Evolutionary conservation across 2,888 invertebrate genomes (phyloP).

Genomic region (Eilema depressum): DNA sequence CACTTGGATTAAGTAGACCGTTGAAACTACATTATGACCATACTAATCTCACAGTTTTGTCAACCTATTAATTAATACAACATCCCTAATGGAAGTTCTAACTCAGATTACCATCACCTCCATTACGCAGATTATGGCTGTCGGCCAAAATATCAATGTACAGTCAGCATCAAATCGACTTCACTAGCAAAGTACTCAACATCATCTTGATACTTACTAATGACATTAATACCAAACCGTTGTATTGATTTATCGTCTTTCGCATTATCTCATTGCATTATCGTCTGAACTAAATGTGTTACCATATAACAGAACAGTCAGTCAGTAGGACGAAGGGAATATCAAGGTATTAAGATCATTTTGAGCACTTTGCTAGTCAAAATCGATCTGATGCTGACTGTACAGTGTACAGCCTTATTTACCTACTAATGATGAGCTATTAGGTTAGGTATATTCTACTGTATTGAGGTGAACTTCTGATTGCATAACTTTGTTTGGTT

Average conservation of each 20-base stretch:
- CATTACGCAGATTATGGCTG: slow-evolving; percentile 18
- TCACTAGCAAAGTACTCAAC: no score
- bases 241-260: no score
- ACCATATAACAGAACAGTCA: no score
- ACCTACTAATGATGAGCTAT: slow-evolving; percentile 14
- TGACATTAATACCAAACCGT: no score
- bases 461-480: neutral
- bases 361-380: no score
- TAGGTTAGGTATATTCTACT: slow-evolving; percentile 8
- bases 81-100: neutral
- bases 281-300: no score
- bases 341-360: no score
- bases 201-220: no score
- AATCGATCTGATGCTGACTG: no score
- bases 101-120: neutral
- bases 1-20: neutral
- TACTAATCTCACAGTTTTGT: neutral
- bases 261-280: no score
- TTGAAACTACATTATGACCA: neutral
- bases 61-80: neutral
- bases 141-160: slow-evolving; percentile 14
- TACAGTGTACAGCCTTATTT: neutral
- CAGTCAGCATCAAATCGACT: no score
- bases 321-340: no score
- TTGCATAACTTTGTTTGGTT: neutral